Percentiles rank a stretch among this genome's conserved stretches.
phyloP scores from a whole-genome alignment of 2,888 invertebrate genomes.

The Anaspis maculata region DNA sequence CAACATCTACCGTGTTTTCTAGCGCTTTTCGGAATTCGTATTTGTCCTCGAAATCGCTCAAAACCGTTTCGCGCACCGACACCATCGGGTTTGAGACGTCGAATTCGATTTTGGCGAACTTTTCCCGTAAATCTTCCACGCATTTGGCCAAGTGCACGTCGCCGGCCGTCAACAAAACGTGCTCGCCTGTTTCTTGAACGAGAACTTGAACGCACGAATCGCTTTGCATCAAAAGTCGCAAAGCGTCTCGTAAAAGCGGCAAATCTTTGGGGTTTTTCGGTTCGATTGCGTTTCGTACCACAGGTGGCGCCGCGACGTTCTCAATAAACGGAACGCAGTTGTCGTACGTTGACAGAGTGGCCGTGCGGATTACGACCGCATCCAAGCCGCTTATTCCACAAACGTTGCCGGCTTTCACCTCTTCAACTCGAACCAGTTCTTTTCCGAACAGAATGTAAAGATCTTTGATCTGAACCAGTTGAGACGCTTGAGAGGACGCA shows the following conservation, averaged over 20 bases:
- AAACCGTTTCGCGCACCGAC: constrained; percentile 89
- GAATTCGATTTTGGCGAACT: constrained; percentile 80
- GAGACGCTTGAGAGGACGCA: constrained; percentile 59
- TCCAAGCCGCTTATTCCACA: constrained; percentile 83
- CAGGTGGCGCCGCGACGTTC: constrained; percentile 68
- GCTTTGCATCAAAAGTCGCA: constrained; percentile 84
- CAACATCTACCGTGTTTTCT: constrained; percentile 13
- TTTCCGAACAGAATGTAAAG: constrained; percentile 90
- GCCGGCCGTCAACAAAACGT: constrained; percentile 90
- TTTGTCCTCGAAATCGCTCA: constrained; percentile 61
- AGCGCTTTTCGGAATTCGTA: constrained; percentile 73
- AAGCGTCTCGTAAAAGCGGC: constrained; percentile 61
- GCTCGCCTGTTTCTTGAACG: constrained; percentile 90
- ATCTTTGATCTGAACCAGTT: constrained; percentile 56
- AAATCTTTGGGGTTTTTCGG: constrained; percentile 75
- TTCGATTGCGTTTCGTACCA: constrained; percentile 89
- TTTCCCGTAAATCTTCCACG: constrained; percentile 76
- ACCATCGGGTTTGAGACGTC: constrained; percentile 93
- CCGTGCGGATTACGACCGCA: constrained; percentile 78
- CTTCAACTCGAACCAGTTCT: constrained; percentile 71
- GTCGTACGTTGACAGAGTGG: constrained; percentile 73
- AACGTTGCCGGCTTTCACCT: constrained; percentile 85
- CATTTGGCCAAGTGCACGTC: constrained; percentile 96
- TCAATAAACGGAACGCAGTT: constrained; percentile 86
- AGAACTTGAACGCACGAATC: constrained; percentile 89